Percentiles rank a stretch among this genome's conserved stretches.
Evolutionary conservation across 2,797 vertebrate genomes (phyloP).

Genomic region (Hozukius guyotensis): DNA sequence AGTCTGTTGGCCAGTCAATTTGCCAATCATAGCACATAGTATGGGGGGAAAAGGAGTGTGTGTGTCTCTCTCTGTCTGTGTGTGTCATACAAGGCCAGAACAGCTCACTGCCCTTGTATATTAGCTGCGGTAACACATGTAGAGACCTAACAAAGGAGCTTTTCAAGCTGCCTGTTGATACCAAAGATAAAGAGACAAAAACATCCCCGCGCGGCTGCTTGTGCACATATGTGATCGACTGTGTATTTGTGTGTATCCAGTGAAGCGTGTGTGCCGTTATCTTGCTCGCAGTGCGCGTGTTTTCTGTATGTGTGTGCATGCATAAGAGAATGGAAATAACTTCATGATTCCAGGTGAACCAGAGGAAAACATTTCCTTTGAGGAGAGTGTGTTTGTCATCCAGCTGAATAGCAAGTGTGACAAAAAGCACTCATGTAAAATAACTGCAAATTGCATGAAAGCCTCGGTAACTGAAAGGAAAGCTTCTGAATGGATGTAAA

Average conservation of each 20-base stretch:
- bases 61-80: background rate
- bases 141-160: constrained; percentile 46
- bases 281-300: constrained; percentile 23
- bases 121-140: constrained; percentile 40
- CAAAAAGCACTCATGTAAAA: constrained; percentile 76
- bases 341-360: constrained; percentile 62
- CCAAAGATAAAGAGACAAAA: constrained; percentile 42
- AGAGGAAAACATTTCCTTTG: constrained; percentile 54
- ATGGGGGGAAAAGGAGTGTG: constrained; percentile 21
- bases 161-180: constrained; percentile 32
- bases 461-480: constrained; percentile 51
- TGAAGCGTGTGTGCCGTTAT: constrained; percentile 31
- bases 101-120: constrained; percentile 21
- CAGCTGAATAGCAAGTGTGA: constrained; percentile 52
- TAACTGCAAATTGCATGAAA: constrained; percentile 73
- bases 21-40: constrained; percentile 73
- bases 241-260: constrained; percentile 42
- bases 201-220: background rate
- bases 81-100: background rate
- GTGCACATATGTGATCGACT: constrained; percentile 25
- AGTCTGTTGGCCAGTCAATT: constrained; percentile 75
- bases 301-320: constrained; percentile 24
- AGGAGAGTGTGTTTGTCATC: constrained; percentile 35
- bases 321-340: constrained; percentile 52
- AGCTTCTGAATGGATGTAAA: constrained; percentile 53